Evolutionary conservation across 2,888 invertebrate species (phyloP).

Genomic region (Meta bourneti): DNA sequence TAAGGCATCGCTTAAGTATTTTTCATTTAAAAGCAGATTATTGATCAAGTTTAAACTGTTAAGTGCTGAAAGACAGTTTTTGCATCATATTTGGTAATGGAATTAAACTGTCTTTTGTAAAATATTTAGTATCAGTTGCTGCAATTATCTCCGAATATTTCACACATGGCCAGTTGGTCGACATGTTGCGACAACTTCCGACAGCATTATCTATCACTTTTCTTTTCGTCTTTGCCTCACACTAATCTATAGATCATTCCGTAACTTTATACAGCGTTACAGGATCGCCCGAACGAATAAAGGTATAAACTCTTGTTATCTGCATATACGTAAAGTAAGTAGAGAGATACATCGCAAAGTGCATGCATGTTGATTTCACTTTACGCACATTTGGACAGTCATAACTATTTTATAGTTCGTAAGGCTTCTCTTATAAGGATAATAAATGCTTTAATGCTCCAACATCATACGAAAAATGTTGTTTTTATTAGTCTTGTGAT

Average conservation of each 20-base stretch:
- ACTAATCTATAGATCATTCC: background rate
- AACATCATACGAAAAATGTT: constrained; percentile 14
- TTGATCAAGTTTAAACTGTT: no score
- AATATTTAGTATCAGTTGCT: no score
- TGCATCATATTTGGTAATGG: no score
- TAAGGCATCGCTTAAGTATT: no score
- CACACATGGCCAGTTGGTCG: no score
- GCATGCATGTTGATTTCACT: constrained; percentile 28
- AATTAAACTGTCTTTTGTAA: no score
- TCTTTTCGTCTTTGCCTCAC: background rate
- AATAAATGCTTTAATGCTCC: constrained; percentile 20
- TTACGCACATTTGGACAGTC: background rate
- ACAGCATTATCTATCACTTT: background rate
- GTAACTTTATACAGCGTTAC: background rate
- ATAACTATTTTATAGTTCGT: constrained; percentile 49
- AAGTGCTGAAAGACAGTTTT: no score
- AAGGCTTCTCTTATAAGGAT: background rate
- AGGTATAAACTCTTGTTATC: background rate
- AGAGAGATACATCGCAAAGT: constrained; percentile 3
- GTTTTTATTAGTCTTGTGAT: constrained; percentile 6
- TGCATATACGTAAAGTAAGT: background rate
- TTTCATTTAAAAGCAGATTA: no score
- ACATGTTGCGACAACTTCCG: background rate
- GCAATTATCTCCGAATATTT: no score
- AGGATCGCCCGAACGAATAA: background rate